These are phyloP conservation scores for Acrobasis suavella DNA, from an alignment of 2,888 invertebrate genomes.

Conservation along the genomic window DNA sequence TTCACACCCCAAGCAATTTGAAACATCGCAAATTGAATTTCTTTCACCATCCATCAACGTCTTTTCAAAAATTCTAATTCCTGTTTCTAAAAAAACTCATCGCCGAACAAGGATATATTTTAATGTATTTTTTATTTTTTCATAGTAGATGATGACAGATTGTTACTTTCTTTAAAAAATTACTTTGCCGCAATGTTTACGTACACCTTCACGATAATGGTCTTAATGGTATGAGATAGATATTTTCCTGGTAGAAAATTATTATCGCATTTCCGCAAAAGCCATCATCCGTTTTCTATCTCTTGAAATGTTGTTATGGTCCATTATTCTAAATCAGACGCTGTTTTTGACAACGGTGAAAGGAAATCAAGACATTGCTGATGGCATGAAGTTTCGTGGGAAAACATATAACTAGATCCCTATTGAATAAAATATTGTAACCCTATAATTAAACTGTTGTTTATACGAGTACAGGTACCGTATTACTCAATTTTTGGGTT, in stretches of 20 bases:
- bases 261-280: background rate
- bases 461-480: too few species aligned
- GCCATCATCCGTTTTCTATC: background rate
- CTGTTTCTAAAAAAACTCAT: slow-evolving; percentile 49
- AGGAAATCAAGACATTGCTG: too few species aligned
- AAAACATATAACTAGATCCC: too few species aligned
- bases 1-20: slow-evolving; percentile 32
- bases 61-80: slow-evolving; percentile 49
- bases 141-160: slow-evolving; percentile 46
- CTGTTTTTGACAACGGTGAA: too few species aligned
- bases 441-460: too few species aligned
- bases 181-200: slow-evolving; percentile 14
- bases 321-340: too few species aligned
- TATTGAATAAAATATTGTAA: too few species aligned
- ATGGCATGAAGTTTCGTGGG: too few species aligned
- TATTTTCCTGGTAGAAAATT: background rate
- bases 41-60: slow-evolving; percentile 67
- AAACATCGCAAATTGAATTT: slow-evolving; percentile 56
- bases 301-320: too few species aligned
- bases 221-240: background rate
- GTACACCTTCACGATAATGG: background rate
- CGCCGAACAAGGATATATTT: slow-evolving; percentile 46
- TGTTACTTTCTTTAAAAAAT: slow-evolving; percentile 28
- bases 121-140: slow-evolving; percentile 52
- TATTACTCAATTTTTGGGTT: too few species aligned